Percentiles rank a stretch among this genome's conserved stretches.
These are phyloP conservation scores for Heptranchias perlo DNA, from an alignment of 2,113 vertebrate genomes.

Conservation along the genomic window DNA sequence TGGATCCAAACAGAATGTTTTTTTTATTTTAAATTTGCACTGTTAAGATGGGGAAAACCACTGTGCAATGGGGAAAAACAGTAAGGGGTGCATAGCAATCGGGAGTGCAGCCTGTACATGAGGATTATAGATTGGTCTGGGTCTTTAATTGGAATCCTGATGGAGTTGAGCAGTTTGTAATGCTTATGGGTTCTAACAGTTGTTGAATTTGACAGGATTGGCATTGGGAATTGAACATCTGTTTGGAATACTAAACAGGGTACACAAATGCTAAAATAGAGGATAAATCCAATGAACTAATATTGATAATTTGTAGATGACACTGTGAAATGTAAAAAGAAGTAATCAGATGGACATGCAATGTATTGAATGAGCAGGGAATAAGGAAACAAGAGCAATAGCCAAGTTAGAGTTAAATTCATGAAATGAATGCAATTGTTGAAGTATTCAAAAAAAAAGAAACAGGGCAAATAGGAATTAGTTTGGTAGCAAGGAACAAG, in stretches of 20 bases:
- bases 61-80: neutral
- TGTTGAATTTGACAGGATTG: neutral
- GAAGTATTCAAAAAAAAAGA: neutral
- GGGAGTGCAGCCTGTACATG: neutral
- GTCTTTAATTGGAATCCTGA: neutral
- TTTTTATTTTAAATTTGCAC: neutral
- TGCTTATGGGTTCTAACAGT: neutral
- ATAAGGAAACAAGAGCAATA: neutral
- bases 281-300: neutral
- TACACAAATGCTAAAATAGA: neutral
- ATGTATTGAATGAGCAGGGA: neutral
- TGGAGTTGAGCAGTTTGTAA: neutral
- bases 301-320: neutral
- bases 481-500: neutral
- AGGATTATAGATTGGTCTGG: neutral
- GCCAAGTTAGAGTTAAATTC: neutral
- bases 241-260: neutral
- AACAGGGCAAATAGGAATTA: neutral
- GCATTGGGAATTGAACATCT: neutral
- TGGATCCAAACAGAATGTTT: neutral
- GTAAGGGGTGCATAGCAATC: neutral
- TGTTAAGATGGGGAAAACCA: neutral
- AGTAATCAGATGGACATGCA: neutral
- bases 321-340: neutral
- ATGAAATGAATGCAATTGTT: neutral